These are phyloP conservation scores for Argentina silus DNA, from an alignment of 2,797 vertebrate genomes.

Conservation along the genomic window DNA sequence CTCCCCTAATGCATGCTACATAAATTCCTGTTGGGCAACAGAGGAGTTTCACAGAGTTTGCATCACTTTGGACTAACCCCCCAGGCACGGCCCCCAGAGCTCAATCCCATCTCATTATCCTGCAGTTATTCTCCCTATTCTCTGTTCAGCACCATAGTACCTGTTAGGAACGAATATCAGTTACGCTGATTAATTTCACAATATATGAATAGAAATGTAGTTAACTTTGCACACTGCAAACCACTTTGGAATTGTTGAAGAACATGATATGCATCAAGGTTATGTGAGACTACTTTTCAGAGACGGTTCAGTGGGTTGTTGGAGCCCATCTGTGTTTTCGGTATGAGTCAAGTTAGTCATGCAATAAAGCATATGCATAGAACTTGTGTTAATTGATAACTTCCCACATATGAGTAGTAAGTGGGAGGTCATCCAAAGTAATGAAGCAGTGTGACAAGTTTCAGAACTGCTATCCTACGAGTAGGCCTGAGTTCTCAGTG, in stretches of 20 bases:
- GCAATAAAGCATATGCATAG: constrained; percentile 7
- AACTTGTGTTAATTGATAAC: constrained; percentile 22
- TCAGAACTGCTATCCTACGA: background rate
- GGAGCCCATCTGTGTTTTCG: constrained; percentile 24
- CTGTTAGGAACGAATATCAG: constrained; percentile 25
- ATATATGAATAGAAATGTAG: constrained; percentile 36
- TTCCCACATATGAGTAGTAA: constrained; percentile 13
- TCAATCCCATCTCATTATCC: constrained; percentile 55
- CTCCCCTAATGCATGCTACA: constrained; percentile 30
- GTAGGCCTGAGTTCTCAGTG: background rate
- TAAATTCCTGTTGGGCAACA: constrained; percentile 28
- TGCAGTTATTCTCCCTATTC: constrained; percentile 46
- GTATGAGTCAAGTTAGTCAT: constrained; percentile 8
- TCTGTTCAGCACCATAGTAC: constrained; percentile 17
- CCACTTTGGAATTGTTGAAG: constrained; percentile 29
- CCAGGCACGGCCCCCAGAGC: constrained; percentile 46
- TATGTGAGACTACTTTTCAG: constrained; percentile 23
- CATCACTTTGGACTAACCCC: constrained; percentile 68
- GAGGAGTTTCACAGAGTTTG: constrained; percentile 68
- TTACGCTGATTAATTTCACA: constrained; percentile 36
- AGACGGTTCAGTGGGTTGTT: background rate
- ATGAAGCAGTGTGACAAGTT: background rate
- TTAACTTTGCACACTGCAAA: constrained; percentile 16
- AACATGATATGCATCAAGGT: constrained; percentile 19
- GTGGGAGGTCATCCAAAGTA: constrained; percentile 2